Conservation (phyloP, 2,888 invertebrate genomes). For the Meiosimyza platycephala region DNA sequence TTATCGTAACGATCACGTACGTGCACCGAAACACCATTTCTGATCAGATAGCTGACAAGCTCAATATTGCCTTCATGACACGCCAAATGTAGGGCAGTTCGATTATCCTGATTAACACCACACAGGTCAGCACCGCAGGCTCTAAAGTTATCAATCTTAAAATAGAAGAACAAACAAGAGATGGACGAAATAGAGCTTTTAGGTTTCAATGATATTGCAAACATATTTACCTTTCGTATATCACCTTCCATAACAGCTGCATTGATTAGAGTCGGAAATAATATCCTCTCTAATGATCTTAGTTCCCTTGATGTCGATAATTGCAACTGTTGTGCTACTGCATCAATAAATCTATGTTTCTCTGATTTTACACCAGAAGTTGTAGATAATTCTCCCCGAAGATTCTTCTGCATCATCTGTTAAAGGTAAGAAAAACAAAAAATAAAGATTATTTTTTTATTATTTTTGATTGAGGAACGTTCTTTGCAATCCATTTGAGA, state of each 20-base stretch:
- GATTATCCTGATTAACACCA: slow-evolving; percentile 77
- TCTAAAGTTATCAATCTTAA: slow-evolving; percentile 60
- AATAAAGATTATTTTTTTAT: not conserved
- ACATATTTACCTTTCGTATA: slow-evolving; percentile 67
- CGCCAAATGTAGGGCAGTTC: slow-evolving; percentile 86
- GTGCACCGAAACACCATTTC: slow-evolving; percentile 86
- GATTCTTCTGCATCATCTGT: slow-evolving; percentile 81
- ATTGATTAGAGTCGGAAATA: slow-evolving; percentile 79
- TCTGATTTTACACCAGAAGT: slow-evolving; percentile 56
- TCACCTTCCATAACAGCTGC: slow-evolving; percentile 72
- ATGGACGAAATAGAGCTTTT: not conserved
- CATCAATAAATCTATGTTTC: slow-evolving; percentile 71
- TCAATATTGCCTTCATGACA: slow-evolving; percentile 76
- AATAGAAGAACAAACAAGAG: not conserved
- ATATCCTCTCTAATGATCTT: slow-evolving; percentile 70
- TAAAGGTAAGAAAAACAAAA: not conserved
- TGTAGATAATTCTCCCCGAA: slow-evolving; percentile 84
- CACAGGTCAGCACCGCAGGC: slow-evolving; percentile 80
- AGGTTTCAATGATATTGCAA: too few species aligned
- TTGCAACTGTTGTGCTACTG: slow-evolving; percentile 72
- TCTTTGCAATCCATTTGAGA: too few species aligned
- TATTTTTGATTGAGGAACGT: too few species aligned
- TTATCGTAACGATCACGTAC: slow-evolving; percentile 77
- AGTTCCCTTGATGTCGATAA: slow-evolving; percentile 71
- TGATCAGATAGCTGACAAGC: slow-evolving; percentile 79